Percentiles rank a stretch among this genome's conserved stretches.
Conservation (phyloP, 2,888 invertebrate genomes). For the Pogonocherus hispidulus region DNA sequence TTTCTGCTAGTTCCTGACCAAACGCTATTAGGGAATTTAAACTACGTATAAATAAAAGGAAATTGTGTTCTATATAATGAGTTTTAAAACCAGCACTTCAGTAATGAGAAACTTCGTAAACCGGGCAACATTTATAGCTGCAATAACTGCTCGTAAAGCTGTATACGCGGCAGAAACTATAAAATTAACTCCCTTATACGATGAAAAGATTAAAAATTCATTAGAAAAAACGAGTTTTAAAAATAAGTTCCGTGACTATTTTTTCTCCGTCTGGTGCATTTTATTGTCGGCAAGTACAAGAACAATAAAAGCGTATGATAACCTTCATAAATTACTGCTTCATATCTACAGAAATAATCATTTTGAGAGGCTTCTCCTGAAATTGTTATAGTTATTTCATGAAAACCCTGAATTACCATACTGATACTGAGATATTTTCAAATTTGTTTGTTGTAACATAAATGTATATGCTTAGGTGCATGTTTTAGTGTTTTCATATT, state of each 20-base stretch:
- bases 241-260: constrained; percentile 24
- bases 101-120: neutral
- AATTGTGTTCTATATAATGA: neutral
- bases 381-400: neutral
- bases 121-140: too few relatives aligned
- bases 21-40: too few relatives aligned
- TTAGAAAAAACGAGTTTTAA: constrained; percentile 16
- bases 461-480: too few relatives aligned
- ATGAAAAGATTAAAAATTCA: constrained; percentile 19
- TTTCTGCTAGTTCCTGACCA: too few relatives aligned
- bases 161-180: constrained; percentile 14
- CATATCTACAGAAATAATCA: neutral
- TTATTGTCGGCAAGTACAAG: neutral
- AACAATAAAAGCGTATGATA: constrained; percentile 1
- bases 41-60: too few relatives aligned
- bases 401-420: neutral
- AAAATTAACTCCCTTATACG: constrained; percentile 21
- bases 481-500: too few relatives aligned
- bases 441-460: too few relatives aligned
- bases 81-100: neutral
- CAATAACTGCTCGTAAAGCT: constrained; percentile 2
- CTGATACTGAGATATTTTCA: neutral
- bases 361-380: neutral
- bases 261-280: neutral
- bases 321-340: neutral